phyloP scores from a whole-genome alignment of 2,888 invertebrate species.

The Rhamphomyia laevipes region DNA sequence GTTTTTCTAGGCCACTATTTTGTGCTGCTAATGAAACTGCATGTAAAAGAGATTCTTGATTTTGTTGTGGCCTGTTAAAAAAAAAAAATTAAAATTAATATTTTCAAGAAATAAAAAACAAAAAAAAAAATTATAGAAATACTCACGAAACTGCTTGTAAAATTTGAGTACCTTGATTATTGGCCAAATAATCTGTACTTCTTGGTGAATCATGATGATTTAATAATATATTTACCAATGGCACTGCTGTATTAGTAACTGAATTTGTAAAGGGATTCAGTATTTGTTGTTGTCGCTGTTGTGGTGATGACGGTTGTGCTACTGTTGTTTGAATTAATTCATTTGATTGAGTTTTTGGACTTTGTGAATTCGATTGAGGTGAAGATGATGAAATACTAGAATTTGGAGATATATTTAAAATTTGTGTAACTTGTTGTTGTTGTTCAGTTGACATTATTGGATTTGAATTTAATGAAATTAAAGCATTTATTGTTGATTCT shows the following conservation, averaged over 20 bases:
- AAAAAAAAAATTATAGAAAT: not conserved
- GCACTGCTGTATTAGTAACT: constrained; percentile 16
- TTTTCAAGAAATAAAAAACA: not conserved
- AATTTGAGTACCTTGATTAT: constrained; percentile 16
- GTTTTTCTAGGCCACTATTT: constrained; percentile 28
- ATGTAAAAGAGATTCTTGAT: constrained; percentile 32
- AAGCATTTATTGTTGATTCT: constrained; percentile 18
- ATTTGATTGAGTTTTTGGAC: constrained; percentile 8
- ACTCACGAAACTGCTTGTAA: constrained; percentile 16
- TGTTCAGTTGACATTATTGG: constrained; percentile 11
- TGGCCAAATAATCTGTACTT: constrained; percentile 13
- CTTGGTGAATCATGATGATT: constrained; percentile 23
- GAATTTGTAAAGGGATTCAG: constrained; percentile 13
- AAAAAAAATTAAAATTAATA: not conserved
- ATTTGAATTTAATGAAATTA: constrained; percentile 18
- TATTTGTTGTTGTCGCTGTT: constrained; percentile 13
- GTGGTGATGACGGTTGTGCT: constrained; percentile 11
- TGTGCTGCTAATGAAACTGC: constrained; percentile 30
- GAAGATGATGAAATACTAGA: constrained; percentile 14
- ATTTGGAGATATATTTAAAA: constrained; percentile 13
- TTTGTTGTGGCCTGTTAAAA: not conserved
- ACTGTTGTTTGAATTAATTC: constrained; percentile 5
- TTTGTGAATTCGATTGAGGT: constrained; percentile 5
- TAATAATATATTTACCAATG: constrained; percentile 29
- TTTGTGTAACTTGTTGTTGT: constrained; percentile 16